Evolutionary conservation across 1,140 invertebrate species (phyloP).

Genomic region (Calephelis virginiensis): DNA sequence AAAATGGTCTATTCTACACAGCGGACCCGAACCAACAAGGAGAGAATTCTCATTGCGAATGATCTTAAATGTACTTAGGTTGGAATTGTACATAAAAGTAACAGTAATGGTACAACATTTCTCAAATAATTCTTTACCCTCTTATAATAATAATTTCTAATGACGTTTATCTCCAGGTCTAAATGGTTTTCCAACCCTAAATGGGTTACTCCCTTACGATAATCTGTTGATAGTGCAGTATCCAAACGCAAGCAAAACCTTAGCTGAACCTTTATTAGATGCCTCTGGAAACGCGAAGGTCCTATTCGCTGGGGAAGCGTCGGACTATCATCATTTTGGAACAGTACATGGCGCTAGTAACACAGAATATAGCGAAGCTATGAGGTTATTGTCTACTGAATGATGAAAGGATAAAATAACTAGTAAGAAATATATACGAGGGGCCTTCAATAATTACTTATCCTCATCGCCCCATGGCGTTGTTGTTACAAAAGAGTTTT

Average conservation of each 20-base stretch:
- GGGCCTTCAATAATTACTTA: no score
- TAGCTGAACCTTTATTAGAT: slow-evolving; percentile 39
- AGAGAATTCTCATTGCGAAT: no score
- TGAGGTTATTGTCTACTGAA: slow-evolving; percentile 45
- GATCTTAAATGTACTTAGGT: no score
- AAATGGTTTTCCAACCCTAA: slow-evolving; percentile 51
- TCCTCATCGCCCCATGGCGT: no score
- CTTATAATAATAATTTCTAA: background rate
- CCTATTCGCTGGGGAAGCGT: slow-evolving; percentile 65
- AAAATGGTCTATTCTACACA: no score
- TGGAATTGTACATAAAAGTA: no score
- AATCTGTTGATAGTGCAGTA: slow-evolving; percentile 34
- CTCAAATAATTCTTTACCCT: no score
- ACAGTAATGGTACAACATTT: no score
- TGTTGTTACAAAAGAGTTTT: no score
- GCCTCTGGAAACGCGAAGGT: slow-evolving; percentile 36
- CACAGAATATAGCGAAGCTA: slow-evolving; percentile 78
- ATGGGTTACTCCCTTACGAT: slow-evolving; percentile 49
- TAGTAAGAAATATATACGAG: no score
- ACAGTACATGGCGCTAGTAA: slow-evolving; percentile 83
- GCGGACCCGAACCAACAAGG: no score
- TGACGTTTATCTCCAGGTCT: slow-evolving; percentile 35
- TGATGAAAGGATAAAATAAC: slow-evolving; percentile 7
- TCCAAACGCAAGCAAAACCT: slow-evolving; percentile 34
- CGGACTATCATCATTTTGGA: slow-evolving; percentile 75